A percentile compares a stretch with the other conserved stretches of the same genome.
These are phyloP conservation scores for Micronycteris hirsuta DNA, from an alignment of 2,113 vertebrate genomes.

Conservation along the genomic window DNA sequence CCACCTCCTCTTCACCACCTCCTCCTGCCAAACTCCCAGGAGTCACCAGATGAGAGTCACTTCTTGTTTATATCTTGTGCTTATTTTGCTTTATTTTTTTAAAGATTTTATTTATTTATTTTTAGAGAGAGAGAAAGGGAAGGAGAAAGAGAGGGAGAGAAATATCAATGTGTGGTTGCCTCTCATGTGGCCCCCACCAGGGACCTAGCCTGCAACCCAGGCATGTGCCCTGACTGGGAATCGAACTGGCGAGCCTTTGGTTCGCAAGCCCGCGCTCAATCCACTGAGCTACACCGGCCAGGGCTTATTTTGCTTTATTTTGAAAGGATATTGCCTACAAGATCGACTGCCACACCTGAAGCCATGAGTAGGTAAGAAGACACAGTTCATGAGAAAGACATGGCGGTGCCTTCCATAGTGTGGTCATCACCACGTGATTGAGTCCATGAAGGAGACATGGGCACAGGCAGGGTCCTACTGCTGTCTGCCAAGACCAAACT, in stretches of 20 bases:
- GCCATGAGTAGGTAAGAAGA: neutral
- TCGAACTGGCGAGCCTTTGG: no score
- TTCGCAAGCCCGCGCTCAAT: neutral
- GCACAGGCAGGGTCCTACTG: neutral
- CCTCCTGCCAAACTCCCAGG: neutral
- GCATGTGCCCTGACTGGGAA: no score
- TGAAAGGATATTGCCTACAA: neutral
- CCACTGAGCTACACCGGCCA: neutral
- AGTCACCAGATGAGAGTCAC: neutral
- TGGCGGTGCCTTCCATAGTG: neutral
- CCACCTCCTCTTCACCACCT: neutral
- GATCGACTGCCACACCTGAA: neutral
- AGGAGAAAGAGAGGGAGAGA: neutral
- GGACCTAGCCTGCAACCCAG: no score
- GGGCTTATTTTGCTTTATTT: conserved; percentile 7
- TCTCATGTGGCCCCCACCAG: no score
- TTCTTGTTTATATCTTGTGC: conserved; percentile 28
- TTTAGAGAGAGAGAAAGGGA: neutral
- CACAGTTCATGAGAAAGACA: neutral
- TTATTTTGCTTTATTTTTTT: conserved; percentile 14
- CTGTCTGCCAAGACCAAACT: neutral
- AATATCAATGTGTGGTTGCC: no score
- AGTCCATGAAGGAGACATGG: neutral
- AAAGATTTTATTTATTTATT: no score
- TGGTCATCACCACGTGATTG: neutral